Evolutionary conservation across 2,888 invertebrate species (phyloP).

Genomic region (Oligia latruncula): DNA sequence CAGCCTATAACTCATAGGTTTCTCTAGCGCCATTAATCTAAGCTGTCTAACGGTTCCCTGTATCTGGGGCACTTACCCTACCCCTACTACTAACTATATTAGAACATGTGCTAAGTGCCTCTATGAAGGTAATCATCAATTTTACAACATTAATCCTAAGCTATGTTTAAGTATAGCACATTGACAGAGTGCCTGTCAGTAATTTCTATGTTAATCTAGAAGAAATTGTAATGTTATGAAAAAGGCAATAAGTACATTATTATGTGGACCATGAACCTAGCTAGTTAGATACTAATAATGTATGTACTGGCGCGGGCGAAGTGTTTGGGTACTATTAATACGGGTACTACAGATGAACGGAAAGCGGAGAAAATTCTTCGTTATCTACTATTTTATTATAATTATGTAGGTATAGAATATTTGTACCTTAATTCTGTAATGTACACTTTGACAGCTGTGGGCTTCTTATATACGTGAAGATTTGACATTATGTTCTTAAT

Average conservation of each 20-base stretch:
- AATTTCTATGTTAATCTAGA: conserved; percentile 8
- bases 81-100: neutral
- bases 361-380: no score
- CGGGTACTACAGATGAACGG: neutral
- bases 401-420: no score
- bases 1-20: conserved; percentile 28
- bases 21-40: conserved; percentile 40
- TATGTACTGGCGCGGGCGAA: neutral
- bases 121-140: conserved; percentile 18
- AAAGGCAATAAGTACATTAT: neutral
- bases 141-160: conserved; percentile 25
- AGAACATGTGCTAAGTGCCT: neutral
- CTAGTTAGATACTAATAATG: neutral
- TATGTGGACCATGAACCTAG: neutral
- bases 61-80: conserved; percentile 42
- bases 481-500: neutral
- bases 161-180: conserved; percentile 27
- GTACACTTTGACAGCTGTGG: neutral
- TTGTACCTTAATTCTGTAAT: neutral
- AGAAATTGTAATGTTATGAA: neutral
- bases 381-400: no score
- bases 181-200: neutral
- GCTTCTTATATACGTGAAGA: neutral
- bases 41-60: conserved; percentile 34
- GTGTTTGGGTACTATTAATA: neutral